These are phyloP conservation scores for Pachyseris speciosa DNA, from an alignment of 64 coral and sea anemone species.

Conservation along the genomic window DNA sequence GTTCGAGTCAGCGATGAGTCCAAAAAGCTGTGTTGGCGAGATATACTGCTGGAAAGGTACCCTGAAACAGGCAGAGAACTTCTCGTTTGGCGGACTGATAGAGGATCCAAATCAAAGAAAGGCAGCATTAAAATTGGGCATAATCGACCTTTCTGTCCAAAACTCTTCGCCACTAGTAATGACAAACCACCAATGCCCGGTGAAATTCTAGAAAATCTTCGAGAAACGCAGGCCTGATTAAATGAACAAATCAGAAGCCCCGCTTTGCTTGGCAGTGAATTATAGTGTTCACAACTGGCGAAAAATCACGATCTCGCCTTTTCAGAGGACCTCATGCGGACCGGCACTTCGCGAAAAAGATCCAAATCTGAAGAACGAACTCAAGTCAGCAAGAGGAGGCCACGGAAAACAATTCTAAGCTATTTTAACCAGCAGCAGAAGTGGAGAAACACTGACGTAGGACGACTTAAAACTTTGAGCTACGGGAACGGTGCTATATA, in stretches of 20 bases:
- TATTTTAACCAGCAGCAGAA: too few species aligned
- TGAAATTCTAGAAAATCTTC: not conserved
- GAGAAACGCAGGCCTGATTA: not conserved
- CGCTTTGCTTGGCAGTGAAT: constrained; percentile 43
- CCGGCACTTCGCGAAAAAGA: too few species aligned
- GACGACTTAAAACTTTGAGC: too few species aligned
- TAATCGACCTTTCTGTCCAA: constrained; percentile 19
- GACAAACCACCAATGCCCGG: not conserved
- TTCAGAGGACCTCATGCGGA: too few species aligned
- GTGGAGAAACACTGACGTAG: too few species aligned
- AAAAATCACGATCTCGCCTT: too few species aligned
- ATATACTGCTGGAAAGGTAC: not conserved
- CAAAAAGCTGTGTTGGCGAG: constrained; percentile 31
- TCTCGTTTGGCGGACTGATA: constrained; percentile 6
- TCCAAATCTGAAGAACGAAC: too few species aligned
- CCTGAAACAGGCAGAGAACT: not conserved
- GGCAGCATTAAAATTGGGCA: not conserved
- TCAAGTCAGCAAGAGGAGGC: too few species aligned
- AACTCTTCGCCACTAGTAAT: not conserved
- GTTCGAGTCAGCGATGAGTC: too few species aligned
- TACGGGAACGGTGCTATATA: too few species aligned
- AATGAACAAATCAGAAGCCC: not conserved
- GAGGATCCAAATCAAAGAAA: constrained; percentile 12
- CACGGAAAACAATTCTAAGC: too few species aligned
- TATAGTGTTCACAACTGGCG: too few species aligned